Percentiles rank a stretch among this genome's conserved stretches.
phyloP scores from a whole-genome alignment of 2,888 invertebrate genomes.

The Metopia argyrocephala region DNA sequence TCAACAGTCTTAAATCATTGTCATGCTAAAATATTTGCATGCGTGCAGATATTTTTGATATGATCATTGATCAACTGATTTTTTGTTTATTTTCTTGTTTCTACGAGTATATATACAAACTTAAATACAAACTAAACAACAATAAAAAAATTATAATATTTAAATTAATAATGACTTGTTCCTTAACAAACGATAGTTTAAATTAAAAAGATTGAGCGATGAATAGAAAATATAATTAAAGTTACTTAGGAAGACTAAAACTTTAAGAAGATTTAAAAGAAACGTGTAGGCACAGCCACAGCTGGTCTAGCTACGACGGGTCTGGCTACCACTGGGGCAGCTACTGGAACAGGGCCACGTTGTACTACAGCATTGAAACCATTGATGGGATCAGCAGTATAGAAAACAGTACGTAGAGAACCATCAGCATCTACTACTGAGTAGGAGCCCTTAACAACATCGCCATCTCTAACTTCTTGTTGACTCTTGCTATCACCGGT shows the following conservation, averaged over 20 bases:
- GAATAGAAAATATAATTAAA: neutral
- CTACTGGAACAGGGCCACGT: constrained; percentile 79
- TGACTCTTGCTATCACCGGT: constrained; percentile 82
- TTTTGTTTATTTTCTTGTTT: constrained; percentile 20
- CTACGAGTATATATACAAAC: neutral
- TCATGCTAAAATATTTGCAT: constrained; percentile 44
- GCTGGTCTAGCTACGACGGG: constrained; percentile 66
- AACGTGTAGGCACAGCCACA: constrained; percentile 65
- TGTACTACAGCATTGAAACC: constrained; percentile 80
- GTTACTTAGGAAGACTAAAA: neutral
- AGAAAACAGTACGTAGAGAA: constrained; percentile 73
- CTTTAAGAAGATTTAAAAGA: constrained; percentile 48
- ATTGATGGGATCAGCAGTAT: constrained; percentile 74
- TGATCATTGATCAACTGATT: constrained; percentile 43
- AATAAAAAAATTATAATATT: constrained; percentile 37
- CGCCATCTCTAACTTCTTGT: constrained; percentile 81
- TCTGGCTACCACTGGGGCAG: constrained; percentile 69
- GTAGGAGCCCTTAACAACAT: constrained; percentile 80
- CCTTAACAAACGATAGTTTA: constrained; percentile 10
- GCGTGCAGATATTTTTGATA: constrained; percentile 42
- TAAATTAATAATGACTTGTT: constrained; percentile 52
- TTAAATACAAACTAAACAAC: constrained; percentile 53
- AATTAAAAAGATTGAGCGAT: constrained; percentile 21
- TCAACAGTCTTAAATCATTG: constrained; percentile 59
- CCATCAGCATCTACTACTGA: constrained; percentile 76